A percentile compares a stretch with the other conserved stretches of the same genome.
phyloP scores from a whole-genome alignment of 2,113 vertebrate genomes.

The Paradoxurus hermaphroditus region DNA sequence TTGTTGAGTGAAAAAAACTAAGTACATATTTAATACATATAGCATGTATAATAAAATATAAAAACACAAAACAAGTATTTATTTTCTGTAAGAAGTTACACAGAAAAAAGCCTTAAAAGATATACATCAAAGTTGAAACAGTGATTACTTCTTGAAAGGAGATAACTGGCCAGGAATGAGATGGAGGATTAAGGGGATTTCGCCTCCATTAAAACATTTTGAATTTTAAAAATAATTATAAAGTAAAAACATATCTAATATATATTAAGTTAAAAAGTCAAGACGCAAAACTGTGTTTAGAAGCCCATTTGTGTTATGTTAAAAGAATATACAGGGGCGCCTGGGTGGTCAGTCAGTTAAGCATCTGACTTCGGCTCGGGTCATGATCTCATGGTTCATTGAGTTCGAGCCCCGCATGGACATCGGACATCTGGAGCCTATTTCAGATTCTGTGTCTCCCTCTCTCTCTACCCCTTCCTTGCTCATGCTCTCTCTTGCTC shows the following conservation, averaged over 20 bases:
- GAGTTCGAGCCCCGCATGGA: no score
- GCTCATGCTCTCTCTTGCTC: no score
- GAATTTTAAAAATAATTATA: not conserved
- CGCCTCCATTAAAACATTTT: not conserved
- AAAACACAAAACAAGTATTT: not conserved
- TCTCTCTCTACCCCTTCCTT: no score
- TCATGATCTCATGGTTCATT: no score
- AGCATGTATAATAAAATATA: not conserved
- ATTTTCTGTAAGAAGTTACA: conserved; percentile 1
- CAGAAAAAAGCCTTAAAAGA: not conserved
- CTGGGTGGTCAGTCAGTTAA: no score
- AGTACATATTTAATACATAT: not conserved
- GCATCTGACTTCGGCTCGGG: no score
- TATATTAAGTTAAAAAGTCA: not conserved
- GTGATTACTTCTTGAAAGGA: not conserved
- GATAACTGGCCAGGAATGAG: not conserved
- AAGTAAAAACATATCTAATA: not conserved
- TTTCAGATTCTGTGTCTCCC: no score
- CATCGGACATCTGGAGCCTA: no score
- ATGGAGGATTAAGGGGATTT: not conserved
- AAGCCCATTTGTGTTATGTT: not conserved
- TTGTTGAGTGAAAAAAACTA: not conserved
- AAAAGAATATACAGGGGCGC: conserved; percentile 11
- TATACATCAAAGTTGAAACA: not conserved
- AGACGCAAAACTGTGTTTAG: not conserved